These are phyloP conservation scores for Platycercus adscitus DNA, from an alignment of 2,113 vertebrate genomes.

Conservation along the genomic window DNA sequence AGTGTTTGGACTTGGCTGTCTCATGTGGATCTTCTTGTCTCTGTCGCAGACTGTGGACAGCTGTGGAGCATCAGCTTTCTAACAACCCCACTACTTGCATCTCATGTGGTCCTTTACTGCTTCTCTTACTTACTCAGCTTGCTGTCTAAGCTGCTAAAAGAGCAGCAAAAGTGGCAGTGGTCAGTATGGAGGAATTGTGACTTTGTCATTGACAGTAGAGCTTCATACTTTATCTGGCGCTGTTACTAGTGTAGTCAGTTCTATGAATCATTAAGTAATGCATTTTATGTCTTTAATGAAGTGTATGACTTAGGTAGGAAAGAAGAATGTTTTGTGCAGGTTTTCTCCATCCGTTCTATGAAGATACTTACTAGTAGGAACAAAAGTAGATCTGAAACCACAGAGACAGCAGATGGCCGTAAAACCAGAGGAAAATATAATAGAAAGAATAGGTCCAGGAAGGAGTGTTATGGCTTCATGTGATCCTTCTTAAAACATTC, in stretches of 20 bases:
- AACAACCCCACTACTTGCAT: background rate
- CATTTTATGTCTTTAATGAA: background rate
- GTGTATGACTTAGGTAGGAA: background rate
- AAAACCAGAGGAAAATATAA: background rate
- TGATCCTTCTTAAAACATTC: background rate
- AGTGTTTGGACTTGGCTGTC: background rate
- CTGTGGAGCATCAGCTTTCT: background rate
- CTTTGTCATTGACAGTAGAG: background rate
- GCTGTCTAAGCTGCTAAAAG: background rate
- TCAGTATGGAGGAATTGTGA: background rate
- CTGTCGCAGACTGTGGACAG: background rate
- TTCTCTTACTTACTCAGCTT: background rate
- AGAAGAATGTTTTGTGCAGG: background rate
- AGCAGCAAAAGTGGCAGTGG: background rate
- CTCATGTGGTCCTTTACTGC: background rate
- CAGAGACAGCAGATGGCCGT: background rate
- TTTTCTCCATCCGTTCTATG: background rate
- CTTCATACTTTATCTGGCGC: background rate
- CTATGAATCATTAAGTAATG: background rate
- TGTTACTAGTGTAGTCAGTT: background rate
- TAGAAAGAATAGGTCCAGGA: background rate
- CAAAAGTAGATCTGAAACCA: background rate
- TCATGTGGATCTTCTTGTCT: background rate
- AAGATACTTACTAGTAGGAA: background rate
- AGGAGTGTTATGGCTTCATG: background rate